These are phyloP conservation scores for Suricata suricatta DNA, from an alignment of 2,113 vertebrate species.

Conservation along the genomic window DNA sequence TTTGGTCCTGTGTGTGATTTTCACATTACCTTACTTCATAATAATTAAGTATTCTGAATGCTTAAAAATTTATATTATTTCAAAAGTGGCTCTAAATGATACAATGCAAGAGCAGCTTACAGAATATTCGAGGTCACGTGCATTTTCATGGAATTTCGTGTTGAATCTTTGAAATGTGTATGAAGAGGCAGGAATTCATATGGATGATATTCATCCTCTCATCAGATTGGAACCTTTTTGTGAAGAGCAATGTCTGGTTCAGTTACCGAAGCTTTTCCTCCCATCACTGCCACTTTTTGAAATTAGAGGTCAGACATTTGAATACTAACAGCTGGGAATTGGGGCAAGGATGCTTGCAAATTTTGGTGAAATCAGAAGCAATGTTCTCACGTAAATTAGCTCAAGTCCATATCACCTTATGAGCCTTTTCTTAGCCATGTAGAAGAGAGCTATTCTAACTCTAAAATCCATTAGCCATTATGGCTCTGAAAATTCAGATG, in stretches of 20 bases:
- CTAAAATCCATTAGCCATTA: background rate
- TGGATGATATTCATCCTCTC: background rate
- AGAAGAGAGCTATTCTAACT: background rate
- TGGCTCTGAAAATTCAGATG: background rate
- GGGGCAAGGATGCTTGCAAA: background rate
- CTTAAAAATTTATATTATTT: background rate
- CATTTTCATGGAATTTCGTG: background rate
- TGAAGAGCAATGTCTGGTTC: background rate
- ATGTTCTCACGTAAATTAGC: background rate
- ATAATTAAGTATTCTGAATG: background rate
- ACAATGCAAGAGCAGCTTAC: background rate
- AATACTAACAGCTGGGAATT: background rate
- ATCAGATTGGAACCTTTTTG: background rate
- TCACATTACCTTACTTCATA: background rate
- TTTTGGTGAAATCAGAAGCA: background rate
- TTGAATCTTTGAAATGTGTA: background rate
- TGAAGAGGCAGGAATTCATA: background rate
- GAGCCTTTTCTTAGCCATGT: background rate
- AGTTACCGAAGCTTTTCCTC: background rate
- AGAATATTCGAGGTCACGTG: background rate
- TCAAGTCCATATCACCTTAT: background rate
- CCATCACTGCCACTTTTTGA: background rate
- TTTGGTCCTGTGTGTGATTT: background rate
- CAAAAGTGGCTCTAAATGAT: background rate
- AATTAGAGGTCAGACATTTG: slow-evolving; percentile 9